Evolutionary conservation across 1,140 invertebrate species (phyloP), one percentile per base, ranked within the genome.

Genomic region (Ips nitidus): DNA sequence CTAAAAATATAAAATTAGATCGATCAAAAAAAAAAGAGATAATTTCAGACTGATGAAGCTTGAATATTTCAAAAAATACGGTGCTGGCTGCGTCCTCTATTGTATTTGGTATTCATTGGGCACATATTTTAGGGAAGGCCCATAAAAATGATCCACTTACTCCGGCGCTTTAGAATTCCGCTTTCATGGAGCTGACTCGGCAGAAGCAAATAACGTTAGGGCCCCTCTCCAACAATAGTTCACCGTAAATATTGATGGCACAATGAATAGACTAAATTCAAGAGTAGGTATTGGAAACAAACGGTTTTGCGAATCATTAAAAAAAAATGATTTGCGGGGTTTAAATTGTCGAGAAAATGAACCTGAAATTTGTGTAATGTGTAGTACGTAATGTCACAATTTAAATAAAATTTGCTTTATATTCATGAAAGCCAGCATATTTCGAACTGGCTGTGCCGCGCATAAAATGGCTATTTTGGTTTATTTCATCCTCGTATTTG

Each of bases 101-200:
- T 56, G 53, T 56, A 56, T 42, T 59, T 59, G 39, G 57, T 59
- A 59, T 59, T 59, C 41, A 59, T 59, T 42, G 57, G 38, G 8
- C 57, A 59, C 38, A 59, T 59, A 59, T 59, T 59, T 59, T 59
- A 59, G 38, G n/a, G 57, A 59, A 41, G 41, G 41, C 57, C 57
- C 57, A 59, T 59, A 59, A 59, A 59, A 59, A 59, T 59, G 57
- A 59, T 59, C 57, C 57, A 59, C 57, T 59, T 59, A 59, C 57
- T 42, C 57, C n/a, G 8, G 38, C 57, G 57, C 41, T 59, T 59
- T 59, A 59, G 57, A 59, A 59, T 59, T 59, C 57, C 39, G 57
- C 41, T 42, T 59, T 59, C 57, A 41, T 42, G 41, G 57, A 41
- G 57, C 57, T 59, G 57, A 59, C 39, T 59, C 39, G 39, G 57